A percentile compares a stretch with the other conserved stretches of the same genome.
These are phyloP conservation scores for Heliconius hermathena DNA, from an alignment of 1,140 invertebrate species.

Conservation along the genomic window DNA sequence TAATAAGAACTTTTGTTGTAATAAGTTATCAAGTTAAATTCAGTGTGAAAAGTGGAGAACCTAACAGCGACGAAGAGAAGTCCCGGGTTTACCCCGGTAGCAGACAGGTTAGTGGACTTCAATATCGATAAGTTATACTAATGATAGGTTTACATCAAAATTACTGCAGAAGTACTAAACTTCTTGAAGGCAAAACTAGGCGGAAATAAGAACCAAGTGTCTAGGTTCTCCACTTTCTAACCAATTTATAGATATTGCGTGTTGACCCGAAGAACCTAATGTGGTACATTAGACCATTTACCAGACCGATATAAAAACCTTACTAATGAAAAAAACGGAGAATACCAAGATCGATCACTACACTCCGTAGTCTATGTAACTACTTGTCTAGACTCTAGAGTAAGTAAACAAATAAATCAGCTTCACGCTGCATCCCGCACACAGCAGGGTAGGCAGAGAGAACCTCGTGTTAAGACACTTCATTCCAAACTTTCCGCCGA, in stretches of 20 bases:
- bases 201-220: neutral
- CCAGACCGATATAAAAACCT: no score
- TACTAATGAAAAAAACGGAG: no score
- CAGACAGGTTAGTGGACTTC: constrained; percentile 60
- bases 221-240: neutral
- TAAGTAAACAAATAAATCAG: no score
- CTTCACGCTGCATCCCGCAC: no score
- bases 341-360: no score
- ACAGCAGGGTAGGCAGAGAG: no score
- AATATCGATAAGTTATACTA: neutral
- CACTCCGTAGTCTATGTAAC: no score
- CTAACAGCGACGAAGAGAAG: constrained; percentile 56
- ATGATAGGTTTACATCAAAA: neutral
- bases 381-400: no score
- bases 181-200: neutral
- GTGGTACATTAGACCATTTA: no score
- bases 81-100: constrained; percentile 69
- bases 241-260: neutral
- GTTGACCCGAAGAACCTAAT: neutral
- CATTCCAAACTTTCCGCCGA: no score
- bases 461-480: no score
- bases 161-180: neutral
- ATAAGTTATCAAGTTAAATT: constrained; percentile 37
- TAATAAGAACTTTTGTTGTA: constrained; percentile 28
- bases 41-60: constrained; percentile 70